Evolutionary conservation across 2,888 invertebrate genomes (phyloP).

Genomic region (Rugalucina vietnamica): DNA sequence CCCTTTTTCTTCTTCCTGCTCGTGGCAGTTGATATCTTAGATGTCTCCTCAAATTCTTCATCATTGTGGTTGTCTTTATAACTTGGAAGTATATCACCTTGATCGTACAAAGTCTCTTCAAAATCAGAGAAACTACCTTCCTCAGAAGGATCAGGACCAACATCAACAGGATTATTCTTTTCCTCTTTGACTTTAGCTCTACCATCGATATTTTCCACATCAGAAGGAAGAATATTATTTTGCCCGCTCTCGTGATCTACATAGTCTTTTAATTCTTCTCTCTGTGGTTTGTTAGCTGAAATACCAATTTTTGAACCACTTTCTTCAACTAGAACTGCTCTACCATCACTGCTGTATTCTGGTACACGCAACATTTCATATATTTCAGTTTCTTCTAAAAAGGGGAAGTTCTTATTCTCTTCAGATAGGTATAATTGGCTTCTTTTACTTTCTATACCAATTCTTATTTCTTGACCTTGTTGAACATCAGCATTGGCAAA

Average conservation of each 20-base stretch:
- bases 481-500: too few relatives aligned
- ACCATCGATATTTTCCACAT: too few relatives aligned
- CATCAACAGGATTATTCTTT: neutral
- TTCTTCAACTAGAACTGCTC: neutral
- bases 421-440: neutral
- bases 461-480: neutral
- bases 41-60: neutral
- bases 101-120: neutral
- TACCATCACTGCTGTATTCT: neutral
- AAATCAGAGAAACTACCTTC: neutral
- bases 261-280: too few relatives aligned
- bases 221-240: too few relatives aligned
- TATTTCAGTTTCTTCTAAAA: neutral
- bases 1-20: neutral
- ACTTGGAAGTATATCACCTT: neutral
- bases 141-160: neutral
- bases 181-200: too few relatives aligned
- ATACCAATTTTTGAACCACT: neutral
- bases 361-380: neutral
- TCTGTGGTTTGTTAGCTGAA: neutral
- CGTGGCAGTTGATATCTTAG: neutral
- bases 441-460: neutral
- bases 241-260: too few relatives aligned
- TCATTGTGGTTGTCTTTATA: neutral
- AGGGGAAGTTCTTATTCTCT: neutral